Evolutionary conservation across 2,888 invertebrate genomes (phyloP), one percentile per base, ranked within the genome.

Genomic region (Zaprionus lineosus): DNA sequence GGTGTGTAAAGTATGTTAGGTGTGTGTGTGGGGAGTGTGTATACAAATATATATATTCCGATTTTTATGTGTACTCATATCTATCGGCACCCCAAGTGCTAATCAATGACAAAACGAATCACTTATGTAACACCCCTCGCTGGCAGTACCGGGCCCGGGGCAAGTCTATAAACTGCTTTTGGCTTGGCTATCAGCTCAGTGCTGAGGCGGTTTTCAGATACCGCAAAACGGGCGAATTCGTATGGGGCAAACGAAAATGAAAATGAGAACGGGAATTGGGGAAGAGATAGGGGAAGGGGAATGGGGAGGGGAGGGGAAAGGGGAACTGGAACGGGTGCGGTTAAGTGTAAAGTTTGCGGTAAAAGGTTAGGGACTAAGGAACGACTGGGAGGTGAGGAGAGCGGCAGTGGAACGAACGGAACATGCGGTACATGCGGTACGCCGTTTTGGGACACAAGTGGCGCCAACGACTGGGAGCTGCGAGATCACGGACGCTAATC

Each of bases 31-130:
- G n/a, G n/a, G n/a, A n/a, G n/a, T n/a, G n/a, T n/a, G n/a, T 16
- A 11, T 36, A 1, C n/a, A 9, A 16, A 16, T 12, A 1, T 16
- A 36, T n/a, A n/a, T n/a, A n/a, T n/a, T n/a, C n/a, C n/a, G n/a
- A n/a, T n/a, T n/a, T n/a, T n/a, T n/a, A n/a, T n/a, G n/a, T n/a
- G n/a, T n/a, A n/a, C n/a, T n/a, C n/a, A n/a, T n/a, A n/a, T n/a
- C n/a, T n/a, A n/a, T n/a, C n/a, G n/a, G n/a, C n/a, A 15, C 7
- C 24, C 40, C 59, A 76, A 73, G 77, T 77, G 70, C 70, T 82
- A 74, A 76, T 76, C 82, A 76, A 82, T 77, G 74, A 81, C 74
- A 75, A 55, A 74, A 24, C 48, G 37, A 55, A 56, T 34, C 7
- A 33, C 40, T 76, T 76, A 74, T 77, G 58, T 46, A 81, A 76